phyloP scores from a whole-genome alignment of 2,888 invertebrate genomes.

The Anodontia alba region DNA sequence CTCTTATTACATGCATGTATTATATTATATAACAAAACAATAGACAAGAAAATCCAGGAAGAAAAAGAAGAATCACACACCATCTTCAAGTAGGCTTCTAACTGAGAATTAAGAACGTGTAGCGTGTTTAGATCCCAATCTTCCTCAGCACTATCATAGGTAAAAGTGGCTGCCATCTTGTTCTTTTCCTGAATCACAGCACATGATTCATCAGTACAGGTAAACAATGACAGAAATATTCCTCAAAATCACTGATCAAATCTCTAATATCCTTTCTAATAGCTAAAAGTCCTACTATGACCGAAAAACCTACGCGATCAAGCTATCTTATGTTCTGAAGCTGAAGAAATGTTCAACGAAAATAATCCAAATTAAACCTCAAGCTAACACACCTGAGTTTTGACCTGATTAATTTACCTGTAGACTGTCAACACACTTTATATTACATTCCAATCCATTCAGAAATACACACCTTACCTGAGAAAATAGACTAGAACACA shows the following conservation, averaged over 20 bases:
- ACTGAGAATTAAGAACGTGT: conserved; percentile 72
- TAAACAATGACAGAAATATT: background rate
- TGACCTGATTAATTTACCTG: conserved; percentile 43
- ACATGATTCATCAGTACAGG: conserved; percentile 42
- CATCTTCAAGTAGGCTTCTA: conserved; percentile 76
- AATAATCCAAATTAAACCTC: background rate
- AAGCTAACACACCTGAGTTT: conserved; percentile 40
- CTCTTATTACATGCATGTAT: background rate
- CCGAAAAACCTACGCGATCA: background rate
- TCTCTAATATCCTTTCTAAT: background rate
- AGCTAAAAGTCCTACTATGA: background rate
- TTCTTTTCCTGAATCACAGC: conserved; percentile 22
- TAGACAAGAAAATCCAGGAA: background rate
- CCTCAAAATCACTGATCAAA: background rate
- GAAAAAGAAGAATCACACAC: conserved; percentile 64
- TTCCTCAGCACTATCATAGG: conserved; percentile 74
- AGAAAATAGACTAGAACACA: conserved; percentile 36
- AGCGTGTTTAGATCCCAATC: conserved; percentile 76
- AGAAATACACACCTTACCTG: conserved; percentile 23
- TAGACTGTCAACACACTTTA: conserved; percentile 50
- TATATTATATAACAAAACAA: too few relatives aligned
- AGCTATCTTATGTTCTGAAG: background rate
- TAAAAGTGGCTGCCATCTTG: conserved; percentile 67
- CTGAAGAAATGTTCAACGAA: background rate
- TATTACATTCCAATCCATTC: conserved; percentile 21